Evolutionary conservation across 2,888 invertebrate genomes (phyloP).

Genomic region (Embidobia sp.): DNA sequence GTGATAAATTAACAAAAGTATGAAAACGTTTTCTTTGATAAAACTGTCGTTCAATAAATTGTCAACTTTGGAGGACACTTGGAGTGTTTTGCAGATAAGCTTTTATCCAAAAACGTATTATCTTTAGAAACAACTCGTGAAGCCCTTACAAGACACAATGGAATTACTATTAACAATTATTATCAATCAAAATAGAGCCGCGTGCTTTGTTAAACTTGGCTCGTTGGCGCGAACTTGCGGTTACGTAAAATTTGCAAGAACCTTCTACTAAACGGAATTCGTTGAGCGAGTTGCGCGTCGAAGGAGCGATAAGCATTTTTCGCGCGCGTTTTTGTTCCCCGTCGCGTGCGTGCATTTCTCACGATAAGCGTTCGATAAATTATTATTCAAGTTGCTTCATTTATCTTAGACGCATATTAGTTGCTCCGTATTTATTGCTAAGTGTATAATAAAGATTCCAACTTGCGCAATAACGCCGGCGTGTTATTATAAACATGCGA

Average conservation of each 20-base stretch:
- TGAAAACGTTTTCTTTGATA: too few relatives aligned
- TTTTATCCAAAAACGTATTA: too few relatives aligned
- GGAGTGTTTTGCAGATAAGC: too few relatives aligned
- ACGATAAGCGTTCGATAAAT: conserved; percentile 50
- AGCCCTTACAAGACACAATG: too few relatives aligned
- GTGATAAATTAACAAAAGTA: too few relatives aligned
- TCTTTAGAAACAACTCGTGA: too few relatives aligned
- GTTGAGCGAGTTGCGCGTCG: neutral
- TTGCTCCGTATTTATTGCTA: conserved; percentile 40
- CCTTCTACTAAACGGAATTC: conserved; percentile 12
- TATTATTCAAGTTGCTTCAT: conserved; percentile 48
- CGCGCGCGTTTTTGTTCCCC: conserved; percentile 8
- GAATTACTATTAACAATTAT: too few relatives aligned
- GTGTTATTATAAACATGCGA: conserved; percentile 58
- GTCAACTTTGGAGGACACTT: too few relatives aligned
- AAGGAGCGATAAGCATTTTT: conserved; percentile 27
- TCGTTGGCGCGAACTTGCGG: neutral
- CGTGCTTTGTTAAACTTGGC: too few relatives aligned
- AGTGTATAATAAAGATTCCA: conserved; percentile 51
- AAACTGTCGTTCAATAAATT: too few relatives aligned
- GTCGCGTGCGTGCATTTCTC: neutral
- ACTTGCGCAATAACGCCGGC: conserved; percentile 50
- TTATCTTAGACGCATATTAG: conserved; percentile 47
- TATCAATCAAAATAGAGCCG: too few relatives aligned
- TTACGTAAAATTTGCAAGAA: conserved; percentile 23